Evolutionary conservation across 2,797 vertebrate genomes (phyloP).

Genomic region (Crenichthys baileyi): DNA sequence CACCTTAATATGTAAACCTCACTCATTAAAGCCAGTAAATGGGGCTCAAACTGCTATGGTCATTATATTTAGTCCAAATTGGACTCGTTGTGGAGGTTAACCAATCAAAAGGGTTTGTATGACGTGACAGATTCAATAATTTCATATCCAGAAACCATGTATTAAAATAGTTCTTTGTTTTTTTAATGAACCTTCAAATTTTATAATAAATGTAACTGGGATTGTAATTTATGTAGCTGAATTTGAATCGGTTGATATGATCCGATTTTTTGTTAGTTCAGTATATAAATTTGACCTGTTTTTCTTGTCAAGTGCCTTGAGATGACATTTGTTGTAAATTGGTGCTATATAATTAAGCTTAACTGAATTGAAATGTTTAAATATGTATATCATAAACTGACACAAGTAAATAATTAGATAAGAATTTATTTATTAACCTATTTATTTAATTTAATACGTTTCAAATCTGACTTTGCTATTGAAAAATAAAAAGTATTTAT

Average conservation of each 20-base stretch:
- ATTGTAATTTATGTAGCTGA: neutral
- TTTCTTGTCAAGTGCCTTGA: neutral
- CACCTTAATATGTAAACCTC: neutral
- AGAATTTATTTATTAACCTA: neutral
- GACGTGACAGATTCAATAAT: neutral
- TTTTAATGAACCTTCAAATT: neutral
- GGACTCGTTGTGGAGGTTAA: neutral
- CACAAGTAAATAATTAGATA: neutral
- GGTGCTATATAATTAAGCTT: neutral
- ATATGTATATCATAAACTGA: neutral
- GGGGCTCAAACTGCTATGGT: neutral
- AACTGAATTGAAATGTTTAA: neutral
- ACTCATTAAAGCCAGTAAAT: neutral
- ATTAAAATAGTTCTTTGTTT: neutral
- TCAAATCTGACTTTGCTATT: no score
- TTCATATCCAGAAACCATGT: neutral
- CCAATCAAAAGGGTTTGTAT: neutral
- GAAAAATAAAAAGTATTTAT: no score
- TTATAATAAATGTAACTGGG: neutral
- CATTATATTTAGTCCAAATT: neutral
- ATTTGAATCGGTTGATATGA: neutral
- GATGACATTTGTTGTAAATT: neutral
- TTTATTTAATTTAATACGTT: no score
- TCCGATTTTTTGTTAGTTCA: neutral
- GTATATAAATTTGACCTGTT: neutral